Conservation (phyloP, 2,113 vertebrate genomes). For the Platysteira castanea region DNA sequence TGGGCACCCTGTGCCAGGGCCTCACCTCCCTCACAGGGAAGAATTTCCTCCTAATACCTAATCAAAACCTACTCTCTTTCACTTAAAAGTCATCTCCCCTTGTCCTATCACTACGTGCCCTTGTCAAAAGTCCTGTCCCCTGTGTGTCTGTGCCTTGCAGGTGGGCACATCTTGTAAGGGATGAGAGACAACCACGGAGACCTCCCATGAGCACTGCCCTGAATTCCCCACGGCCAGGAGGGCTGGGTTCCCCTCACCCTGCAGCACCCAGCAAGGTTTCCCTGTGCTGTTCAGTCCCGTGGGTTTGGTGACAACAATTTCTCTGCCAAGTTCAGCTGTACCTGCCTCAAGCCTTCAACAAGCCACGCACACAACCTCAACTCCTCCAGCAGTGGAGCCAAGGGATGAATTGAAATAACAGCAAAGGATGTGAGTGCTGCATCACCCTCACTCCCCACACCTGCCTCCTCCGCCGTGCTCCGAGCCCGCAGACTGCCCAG, state of each 20-base stretch:
- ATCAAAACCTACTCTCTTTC: not conserved
- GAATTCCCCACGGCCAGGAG: not conserved
- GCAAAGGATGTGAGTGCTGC: not conserved
- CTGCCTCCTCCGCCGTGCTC: not conserved
- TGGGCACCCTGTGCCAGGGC: not conserved
- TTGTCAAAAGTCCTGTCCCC: not conserved
- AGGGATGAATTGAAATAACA: not conserved
- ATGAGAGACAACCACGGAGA: accelerated
- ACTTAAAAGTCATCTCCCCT: not conserved
- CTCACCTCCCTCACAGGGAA: not conserved
- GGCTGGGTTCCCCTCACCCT: not conserved
- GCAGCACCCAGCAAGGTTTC: not conserved
- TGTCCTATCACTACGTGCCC: not conserved
- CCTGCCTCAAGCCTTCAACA: accelerated
- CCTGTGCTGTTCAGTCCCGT: not conserved
- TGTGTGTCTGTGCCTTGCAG: not conserved
- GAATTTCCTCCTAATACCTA: not conserved
- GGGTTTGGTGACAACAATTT: not conserved
- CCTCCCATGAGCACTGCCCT: accelerated
- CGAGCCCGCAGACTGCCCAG: not conserved
- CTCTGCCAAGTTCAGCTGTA: not conserved
- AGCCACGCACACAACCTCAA: not conserved
- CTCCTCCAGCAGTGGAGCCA: not conserved
- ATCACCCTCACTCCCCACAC: not conserved
- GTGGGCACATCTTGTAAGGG: not conserved